Evolutionary conservation across 2,113 vertebrate genomes (phyloP).

Genomic region (Probosciger aterrimus): DNA sequence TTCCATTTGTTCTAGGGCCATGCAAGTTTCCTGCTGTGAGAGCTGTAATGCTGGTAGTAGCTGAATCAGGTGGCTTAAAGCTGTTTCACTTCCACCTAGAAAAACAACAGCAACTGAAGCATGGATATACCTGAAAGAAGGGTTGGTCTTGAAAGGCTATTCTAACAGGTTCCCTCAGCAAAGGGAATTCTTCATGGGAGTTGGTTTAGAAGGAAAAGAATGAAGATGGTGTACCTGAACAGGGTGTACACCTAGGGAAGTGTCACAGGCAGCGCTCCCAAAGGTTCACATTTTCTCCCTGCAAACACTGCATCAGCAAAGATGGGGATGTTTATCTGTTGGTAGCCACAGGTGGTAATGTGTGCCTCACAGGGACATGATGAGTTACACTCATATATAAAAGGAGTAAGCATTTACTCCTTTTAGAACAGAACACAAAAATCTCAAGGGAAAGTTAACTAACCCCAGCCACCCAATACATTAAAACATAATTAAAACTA

Average conservation of each 20-base stretch:
- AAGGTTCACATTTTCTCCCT: neutral
- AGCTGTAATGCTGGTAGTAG: neutral
- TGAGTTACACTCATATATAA: neutral
- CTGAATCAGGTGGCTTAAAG: neutral
- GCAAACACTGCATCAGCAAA: neutral
- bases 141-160: neutral
- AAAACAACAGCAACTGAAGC: neutral
- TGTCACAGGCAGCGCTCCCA: neutral
- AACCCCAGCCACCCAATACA: neutral
- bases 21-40: neutral
- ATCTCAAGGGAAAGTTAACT: neutral
- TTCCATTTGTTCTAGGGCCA: neutral
- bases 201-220: neutral
- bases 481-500: neutral
- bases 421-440: neutral
- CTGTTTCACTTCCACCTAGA: neutral
- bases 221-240: neutral
- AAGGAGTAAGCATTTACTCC: neutral
- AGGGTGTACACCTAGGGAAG: neutral
- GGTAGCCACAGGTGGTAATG: neutral
- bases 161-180: neutral
- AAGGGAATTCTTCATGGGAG: neutral
- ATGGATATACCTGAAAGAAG: neutral
- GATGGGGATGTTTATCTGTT: neutral
- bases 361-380: neutral